These are phyloP conservation scores for Periplaneta americana DNA, from an alignment of 1,140 invertebrate species.

Conservation along the genomic window DNA sequence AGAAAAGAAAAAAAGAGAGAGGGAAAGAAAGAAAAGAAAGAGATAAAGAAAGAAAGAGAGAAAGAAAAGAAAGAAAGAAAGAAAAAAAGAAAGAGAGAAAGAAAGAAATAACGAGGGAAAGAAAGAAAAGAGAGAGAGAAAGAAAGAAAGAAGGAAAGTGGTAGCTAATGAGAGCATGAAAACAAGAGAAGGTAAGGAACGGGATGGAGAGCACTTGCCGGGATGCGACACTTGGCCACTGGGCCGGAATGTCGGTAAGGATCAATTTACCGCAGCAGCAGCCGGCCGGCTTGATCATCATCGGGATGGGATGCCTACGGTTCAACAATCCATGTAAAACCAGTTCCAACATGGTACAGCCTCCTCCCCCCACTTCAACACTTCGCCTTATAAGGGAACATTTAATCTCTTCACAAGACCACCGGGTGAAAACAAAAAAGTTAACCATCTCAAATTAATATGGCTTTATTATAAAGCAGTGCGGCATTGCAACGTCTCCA, in stretches of 20 bases:
- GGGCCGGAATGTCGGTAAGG: not conserved
- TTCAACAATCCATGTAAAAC: not conserved
- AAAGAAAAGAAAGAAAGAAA: no score
- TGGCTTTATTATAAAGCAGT: not conserved
- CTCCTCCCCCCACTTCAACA: not conserved
- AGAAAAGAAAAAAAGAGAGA: not conserved
- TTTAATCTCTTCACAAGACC: not conserved
- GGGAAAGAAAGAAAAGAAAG: not conserved
- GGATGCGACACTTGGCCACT: not conserved
- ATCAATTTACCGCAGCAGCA: not conserved
- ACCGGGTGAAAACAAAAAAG: not conserved
- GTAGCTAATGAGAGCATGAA: no score
- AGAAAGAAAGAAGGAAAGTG: no score
- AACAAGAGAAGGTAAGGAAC: no score
- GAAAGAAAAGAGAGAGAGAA: no score
- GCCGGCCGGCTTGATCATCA: not conserved
- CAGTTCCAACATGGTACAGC: not conserved
- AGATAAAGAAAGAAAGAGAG: no score
- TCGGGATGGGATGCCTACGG: not conserved
- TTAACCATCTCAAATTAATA: not conserved
- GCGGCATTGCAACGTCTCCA: no score
- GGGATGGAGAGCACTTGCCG: no score
- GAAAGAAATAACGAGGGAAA: no score
- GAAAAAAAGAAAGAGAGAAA: no score
- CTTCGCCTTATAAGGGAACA: not conserved